Base-by-base conservation (phyloP, 1,140 invertebrate species). In the Grapholita molesta region DNA sequence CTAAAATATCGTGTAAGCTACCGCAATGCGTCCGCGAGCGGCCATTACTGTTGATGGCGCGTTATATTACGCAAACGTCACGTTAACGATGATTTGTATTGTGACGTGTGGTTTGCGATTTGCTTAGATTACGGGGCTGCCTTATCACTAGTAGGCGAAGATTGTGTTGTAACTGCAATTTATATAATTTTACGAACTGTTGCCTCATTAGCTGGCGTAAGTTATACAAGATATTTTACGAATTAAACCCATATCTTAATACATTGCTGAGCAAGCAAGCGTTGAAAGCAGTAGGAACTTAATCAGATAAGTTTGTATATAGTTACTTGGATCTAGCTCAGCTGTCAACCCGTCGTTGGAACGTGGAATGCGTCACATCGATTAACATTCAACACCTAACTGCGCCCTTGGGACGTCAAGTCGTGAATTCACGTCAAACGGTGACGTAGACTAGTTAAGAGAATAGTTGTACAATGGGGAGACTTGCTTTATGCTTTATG, bases 361-460 rank as follows among this genome's bases (percentile, higher is more conserved):
- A 48, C 42, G 42, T n/a, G n/a, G 42, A 21, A 48, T 6, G 18
- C 18, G 42, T 48, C 42, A 48, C 15, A 18, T 18, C 25, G 12
- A 61, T 61, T 61, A 61, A 61, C 55, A 61, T 61, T 61, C 55
- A 61, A 7, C 55, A 61, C 55, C 55, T 61, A 61, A 61, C 55
- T 15, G 28, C 25, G 55, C 55, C 55, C 25, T 61, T 61, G 55
- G 55, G 55, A 18, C 25, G 24, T 28, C 55, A 28, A 55, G 12
- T 61, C n/a, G 55, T 18, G 55, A 61, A 61, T 32, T 61, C 6
- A 61, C 55, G 55, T 30, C 55, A 48, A 48, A 21, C 42, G 42
- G 18, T 48, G 42, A 48, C 18, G 18, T 48, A 21, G 18, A 18
- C 18, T 3, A 8, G n/a, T 12, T 5, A n/a, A 15, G 15, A 48